These are phyloP conservation scores for Allolobophora icterica DNA, from an alignment of 2,888 invertebrate genomes.

Conservation along the genomic window DNA sequence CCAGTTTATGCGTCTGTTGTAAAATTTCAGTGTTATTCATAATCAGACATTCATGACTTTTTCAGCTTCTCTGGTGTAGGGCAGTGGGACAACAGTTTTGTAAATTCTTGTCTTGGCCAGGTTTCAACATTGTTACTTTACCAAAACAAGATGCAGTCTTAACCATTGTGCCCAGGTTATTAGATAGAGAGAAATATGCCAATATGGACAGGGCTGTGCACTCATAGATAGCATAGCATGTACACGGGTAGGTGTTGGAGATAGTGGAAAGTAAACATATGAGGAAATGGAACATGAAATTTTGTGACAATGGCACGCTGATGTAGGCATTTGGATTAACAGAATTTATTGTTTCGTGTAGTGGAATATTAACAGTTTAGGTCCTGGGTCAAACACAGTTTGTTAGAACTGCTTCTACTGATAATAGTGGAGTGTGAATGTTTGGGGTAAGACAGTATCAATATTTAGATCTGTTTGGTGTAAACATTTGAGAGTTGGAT, in stretches of 20 bases:
- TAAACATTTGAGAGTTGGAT: neutral
- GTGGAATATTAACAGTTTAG: neutral
- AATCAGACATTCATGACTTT: neutral
- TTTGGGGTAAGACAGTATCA: neutral
- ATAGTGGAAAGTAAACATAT: neutral
- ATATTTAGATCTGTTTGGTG: neutral
- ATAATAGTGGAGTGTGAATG: neutral
- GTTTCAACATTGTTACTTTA: neutral
- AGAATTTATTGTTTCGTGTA: neutral
- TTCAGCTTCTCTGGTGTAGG: neutral
- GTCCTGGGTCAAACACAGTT: neutral
- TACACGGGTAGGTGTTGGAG: neutral
- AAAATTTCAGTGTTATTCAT: neutral
- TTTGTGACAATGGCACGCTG: neutral
- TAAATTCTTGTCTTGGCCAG: neutral
- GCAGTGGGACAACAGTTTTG: neutral
- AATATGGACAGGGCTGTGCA: neutral
- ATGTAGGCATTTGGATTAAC: neutral
- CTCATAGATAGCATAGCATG: neutral
- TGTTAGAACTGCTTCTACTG: neutral
- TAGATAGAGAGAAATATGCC: too few species aligned
- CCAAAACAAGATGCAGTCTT: neutral
- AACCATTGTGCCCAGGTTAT: too few species aligned
- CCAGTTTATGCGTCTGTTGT: neutral
- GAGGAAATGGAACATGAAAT: neutral